Percentiles rank a stretch among this genome's conserved stretches.
These are phyloP conservation scores for Otocyon megalotis DNA, from an alignment of 2,113 vertebrate genomes.

Conservation along the genomic window DNA sequence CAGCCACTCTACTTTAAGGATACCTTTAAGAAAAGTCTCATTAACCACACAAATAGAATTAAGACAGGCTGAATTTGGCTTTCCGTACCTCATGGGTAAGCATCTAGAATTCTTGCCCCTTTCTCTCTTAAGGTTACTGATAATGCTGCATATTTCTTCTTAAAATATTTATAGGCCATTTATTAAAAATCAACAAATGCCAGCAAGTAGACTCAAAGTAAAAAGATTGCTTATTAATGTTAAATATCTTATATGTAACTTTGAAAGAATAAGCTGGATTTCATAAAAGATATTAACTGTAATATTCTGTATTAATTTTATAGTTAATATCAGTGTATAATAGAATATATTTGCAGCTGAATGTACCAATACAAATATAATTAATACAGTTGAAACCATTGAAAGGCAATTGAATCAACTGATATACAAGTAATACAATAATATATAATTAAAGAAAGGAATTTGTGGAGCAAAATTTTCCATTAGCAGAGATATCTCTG, in stretches of 20 bases:
- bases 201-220: background rate
- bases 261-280: background rate
- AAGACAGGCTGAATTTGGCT: background rate
- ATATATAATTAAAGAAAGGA: background rate
- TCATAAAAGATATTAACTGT: background rate
- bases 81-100: background rate
- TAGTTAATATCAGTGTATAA: background rate
- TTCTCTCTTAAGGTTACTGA: background rate
- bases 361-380: background rate
- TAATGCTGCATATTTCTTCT: background rate
- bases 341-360: background rate
- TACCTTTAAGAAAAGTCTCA: background rate
- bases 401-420: background rate
- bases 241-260: background rate
- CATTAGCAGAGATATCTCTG: background rate
- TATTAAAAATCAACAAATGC: background rate
- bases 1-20: background rate
- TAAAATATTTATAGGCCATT: constrained; percentile 17
- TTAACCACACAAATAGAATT: background rate
- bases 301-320: background rate
- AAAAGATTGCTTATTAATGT: background rate
- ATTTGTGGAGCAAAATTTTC: background rate
- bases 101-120: background rate
- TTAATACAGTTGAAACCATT: background rate
- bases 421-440: background rate